Evolutionary conservation across 2,888 invertebrate genomes (phyloP), one percentile per base, ranked within the genome.

Genomic region (Beris chalybata): DNA sequence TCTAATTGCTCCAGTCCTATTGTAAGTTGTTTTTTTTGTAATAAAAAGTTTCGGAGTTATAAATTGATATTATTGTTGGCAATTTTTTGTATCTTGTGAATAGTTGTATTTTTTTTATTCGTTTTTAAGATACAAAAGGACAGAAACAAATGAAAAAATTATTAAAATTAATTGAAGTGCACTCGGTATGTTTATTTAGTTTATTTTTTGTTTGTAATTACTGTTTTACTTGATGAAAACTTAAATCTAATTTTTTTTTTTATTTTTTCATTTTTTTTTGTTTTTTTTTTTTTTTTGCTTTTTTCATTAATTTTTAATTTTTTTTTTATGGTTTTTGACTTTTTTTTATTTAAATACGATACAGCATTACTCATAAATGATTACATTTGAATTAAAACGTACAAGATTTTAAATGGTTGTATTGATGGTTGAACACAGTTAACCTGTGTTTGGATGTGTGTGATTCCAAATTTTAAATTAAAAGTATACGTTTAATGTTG

Each of bases 291-390:
- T 31, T 11, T 45, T 63, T n/a, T n/a, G n/a, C n/a, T n/a, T n/a
- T 67, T 59, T 65, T 54, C 52, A 30, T 57, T 22, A 64, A 64
- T 67, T 70, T 70, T 67, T 66, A 45, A 55, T 50, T 61, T 65
- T 68, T 69, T 70, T 70, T 67, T 64, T 52, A 67, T 67, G 22
- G 3, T 22, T 22, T 22, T 22, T 67, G 55, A 59, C 47, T 66
- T 69, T 66, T 52, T 64, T 65, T 69, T 65, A 55, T 55, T 68
- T 70, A 72, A 67, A 63, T 70, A 70, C 66, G 65, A 68, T 69
- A 70, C 38, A 65, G 67, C 66, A 69, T 72, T 73, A 72, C 74
- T 68, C 66, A 50, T 66, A 66, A 66, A 52, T 56, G 64, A 69
- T 65, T 65, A 67, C 68, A 15, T 2, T 48, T n/a, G 5, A 48